A percentile compares a stretch with the other conserved stretches of the same genome.
Evolutionary conservation across 1,140 invertebrate species (phyloP).

Genomic region (Solen grandis): DNA sequence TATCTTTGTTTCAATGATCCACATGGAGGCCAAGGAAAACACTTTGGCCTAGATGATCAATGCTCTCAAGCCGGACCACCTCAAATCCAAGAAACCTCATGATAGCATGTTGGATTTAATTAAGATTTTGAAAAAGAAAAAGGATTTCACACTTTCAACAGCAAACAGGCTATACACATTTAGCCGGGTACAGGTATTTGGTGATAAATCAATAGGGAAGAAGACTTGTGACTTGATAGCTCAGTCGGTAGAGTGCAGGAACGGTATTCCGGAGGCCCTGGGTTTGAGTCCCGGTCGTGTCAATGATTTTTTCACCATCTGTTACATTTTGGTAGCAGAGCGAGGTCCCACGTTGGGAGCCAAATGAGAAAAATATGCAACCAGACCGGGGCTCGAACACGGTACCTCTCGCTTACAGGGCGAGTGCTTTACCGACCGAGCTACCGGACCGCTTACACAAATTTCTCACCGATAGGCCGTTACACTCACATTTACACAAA

Average conservation of each 20-base stretch:
- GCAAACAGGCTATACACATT: conserved; percentile 30
- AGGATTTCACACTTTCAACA: conserved; percentile 2
- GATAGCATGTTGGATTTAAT: not conserved
- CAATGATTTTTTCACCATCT: too few relatives aligned
- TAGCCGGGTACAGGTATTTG: conserved; percentile 3
- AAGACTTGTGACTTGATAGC: not conserved
- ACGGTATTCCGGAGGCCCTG: too few relatives aligned
- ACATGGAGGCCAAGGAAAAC: conserved; percentile 43
- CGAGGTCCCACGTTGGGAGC: too few relatives aligned
- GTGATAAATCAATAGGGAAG: not conserved
- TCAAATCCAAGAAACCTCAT: conserved; percentile 21
- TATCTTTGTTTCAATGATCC: conserved; percentile 33
- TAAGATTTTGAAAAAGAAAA: not conserved
- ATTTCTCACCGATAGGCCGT: too few relatives aligned
- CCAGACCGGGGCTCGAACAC: too few relatives aligned
- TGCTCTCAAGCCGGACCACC: conserved; percentile 5
- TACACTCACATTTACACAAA: not conserved
- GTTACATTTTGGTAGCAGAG: too few relatives aligned
- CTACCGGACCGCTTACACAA: too few relatives aligned
- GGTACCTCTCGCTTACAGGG: too few relatives aligned
- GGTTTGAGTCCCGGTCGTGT: too few relatives aligned
- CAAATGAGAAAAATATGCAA: too few relatives aligned
- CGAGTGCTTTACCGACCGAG: too few relatives aligned
- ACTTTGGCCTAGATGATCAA: conserved; percentile 44
- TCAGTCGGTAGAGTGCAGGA: conserved; percentile 50